Evolutionary conservation across 2,888 invertebrate species (phyloP).

Genomic region (Muscina levida): DNA sequence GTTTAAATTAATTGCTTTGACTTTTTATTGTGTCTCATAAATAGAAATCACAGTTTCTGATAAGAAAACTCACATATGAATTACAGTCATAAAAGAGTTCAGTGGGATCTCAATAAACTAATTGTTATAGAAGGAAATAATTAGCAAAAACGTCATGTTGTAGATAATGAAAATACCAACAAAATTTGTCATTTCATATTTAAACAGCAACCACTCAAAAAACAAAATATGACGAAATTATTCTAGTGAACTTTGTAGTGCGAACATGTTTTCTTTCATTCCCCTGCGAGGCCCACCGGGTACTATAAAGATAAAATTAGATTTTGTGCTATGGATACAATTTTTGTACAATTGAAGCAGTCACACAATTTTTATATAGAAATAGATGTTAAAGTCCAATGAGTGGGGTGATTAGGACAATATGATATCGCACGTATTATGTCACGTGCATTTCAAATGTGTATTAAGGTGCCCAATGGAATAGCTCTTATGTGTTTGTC

Average conservation of each 20-base stretch:
- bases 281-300: not conserved
- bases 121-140: not conserved
- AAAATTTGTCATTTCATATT: slow-evolving; percentile 26
- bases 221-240: slow-evolving; percentile 42
- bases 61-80: not conserved
- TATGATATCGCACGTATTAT: too few relatives aligned
- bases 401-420: too few relatives aligned
- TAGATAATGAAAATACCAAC: not conserved
- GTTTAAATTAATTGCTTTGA: too few relatives aligned
- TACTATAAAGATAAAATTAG: not conserved
- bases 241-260: slow-evolving; percentile 35
- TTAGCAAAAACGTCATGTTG: not conserved
- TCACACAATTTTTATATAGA: too few relatives aligned
- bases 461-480: too few relatives aligned
- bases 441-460: too few relatives aligned
- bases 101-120: not conserved
- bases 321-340: not conserved
- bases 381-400: not conserved
- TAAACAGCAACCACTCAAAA: not conserved
- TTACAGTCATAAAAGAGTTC: slow-evolving; percentile 16
- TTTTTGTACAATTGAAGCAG: too few relatives aligned
- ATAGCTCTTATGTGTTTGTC: too few relatives aligned
- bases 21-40: too few relatives aligned
- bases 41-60: too few relatives aligned
- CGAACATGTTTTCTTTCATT: slow-evolving; percentile 34